A percentile compares a stretch with the other conserved stretches of the same genome.
Conservation (phyloP, 53 echinoderm and acorn worm genomes). For the Antedon mediterranea region DNA sequence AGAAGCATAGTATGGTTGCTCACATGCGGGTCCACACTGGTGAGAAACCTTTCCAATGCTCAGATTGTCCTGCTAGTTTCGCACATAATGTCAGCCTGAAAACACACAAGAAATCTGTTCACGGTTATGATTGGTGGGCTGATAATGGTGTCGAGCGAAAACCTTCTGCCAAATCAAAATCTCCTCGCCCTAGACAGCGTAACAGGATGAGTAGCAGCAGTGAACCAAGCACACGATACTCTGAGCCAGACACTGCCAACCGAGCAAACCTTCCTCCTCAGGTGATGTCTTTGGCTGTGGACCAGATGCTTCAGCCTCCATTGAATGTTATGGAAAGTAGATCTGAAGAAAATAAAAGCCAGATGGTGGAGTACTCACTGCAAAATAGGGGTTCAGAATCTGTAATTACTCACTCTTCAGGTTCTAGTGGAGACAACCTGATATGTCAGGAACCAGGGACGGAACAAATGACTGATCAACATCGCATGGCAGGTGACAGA, state of each 20-base stretch:
- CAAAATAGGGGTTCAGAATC: neutral
- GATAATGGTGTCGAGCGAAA: neutral
- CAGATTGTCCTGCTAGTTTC: slow-evolving; percentile 46
- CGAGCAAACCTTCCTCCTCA: neutral
- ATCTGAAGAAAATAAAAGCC: neutral
- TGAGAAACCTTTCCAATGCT: slow-evolving; percentile 61
- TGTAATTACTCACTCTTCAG: neutral
- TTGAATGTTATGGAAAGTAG: neutral
- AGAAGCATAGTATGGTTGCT: slow-evolving; percentile 59
- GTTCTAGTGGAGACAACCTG: neutral
- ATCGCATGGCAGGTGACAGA: neutral
- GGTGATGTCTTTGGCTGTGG: neutral
- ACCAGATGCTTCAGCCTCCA: neutral
- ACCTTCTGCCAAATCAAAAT: neutral
- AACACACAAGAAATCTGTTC: slow-evolving; percentile 71
- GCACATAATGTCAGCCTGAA: slow-evolving; percentile 89
- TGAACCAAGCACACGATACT: neutral
- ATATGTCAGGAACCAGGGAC: neutral
- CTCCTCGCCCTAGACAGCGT: neutral
- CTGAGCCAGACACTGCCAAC: neutral
- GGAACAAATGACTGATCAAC: neutral
- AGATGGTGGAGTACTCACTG: neutral
- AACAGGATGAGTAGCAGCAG: neutral
- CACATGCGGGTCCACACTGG: slow-evolving; percentile 83
- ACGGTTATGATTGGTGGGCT: slow-evolving; percentile 71